phyloP scores from a whole-genome alignment of 2,888 invertebrate species.

The Drosophila greeni region DNA sequence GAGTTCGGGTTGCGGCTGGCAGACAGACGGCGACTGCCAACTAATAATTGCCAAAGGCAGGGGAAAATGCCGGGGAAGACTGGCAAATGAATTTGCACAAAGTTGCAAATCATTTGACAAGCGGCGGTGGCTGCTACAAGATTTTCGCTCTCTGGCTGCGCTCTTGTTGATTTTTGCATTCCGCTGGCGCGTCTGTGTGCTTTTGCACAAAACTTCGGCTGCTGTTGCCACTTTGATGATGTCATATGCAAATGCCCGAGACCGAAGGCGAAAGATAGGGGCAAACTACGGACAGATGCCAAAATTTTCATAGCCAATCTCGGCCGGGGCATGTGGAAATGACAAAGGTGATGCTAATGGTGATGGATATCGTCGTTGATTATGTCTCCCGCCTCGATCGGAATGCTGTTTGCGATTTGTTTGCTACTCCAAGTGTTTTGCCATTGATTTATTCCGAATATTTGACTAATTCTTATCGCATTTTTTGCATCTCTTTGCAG shows the following conservation, averaged over 20 bases:
- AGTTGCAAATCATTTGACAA: constrained; percentile 69
- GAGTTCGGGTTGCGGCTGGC: constrained; percentile 39
- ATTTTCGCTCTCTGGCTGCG: constrained; percentile 39
- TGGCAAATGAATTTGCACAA: constrained; percentile 65
- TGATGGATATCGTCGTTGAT: constrained; percentile 36
- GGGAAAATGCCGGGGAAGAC: constrained; percentile 19
- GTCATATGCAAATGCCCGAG: constrained; percentile 63
- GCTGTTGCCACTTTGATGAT: constrained; percentile 56
- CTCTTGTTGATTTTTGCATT: constrained; percentile 39
- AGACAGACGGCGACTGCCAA: constrained; percentile 61
- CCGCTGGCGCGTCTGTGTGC: constrained; percentile 52
- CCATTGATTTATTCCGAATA: constrained; percentile 30
- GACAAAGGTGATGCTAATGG: constrained; percentile 65
- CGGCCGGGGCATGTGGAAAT: constrained; percentile 64
- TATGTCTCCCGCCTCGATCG: constrained; percentile 28
- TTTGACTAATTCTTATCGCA: constrained; percentile 43
- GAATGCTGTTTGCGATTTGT: constrained; percentile 38
- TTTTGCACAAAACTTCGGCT: constrained; percentile 53
- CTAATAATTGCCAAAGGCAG: constrained; percentile 58
- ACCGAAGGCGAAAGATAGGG: constrained; percentile 12
- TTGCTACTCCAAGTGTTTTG: constrained; percentile 9
- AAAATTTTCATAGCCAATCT: constrained; percentile 47
- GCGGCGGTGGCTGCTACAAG: constrained; percentile 42
- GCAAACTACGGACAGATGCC: constrained; percentile 23
- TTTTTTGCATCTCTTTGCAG: constrained; percentile 55